phyloP scores from a whole-genome alignment of 2,888 invertebrate species.

The Volucella zonaria region DNA sequence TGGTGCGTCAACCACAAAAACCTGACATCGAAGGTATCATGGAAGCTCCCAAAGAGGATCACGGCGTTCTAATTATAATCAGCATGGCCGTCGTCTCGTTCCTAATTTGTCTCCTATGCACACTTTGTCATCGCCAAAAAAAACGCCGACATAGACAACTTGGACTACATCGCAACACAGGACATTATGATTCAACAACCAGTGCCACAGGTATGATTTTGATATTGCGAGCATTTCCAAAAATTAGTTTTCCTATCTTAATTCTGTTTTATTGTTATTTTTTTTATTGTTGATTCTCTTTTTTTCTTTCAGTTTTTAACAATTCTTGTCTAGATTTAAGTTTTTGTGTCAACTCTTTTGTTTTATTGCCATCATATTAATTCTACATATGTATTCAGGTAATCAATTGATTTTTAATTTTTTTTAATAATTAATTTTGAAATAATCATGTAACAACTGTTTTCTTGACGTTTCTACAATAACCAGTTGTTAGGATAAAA shows the following conservation, averaged over 20 bases:
- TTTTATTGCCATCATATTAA: not conserved
- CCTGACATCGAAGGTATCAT: conserved; percentile 80
- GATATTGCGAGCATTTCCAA: not conserved
- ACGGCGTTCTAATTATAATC: conserved; percentile 83
- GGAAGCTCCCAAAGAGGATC: conserved; percentile 83
- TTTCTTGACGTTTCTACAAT: too few relatives aligned
- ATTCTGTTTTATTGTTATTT: conserved; percentile 13
- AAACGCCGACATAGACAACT: conserved; percentile 83
- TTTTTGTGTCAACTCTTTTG: not conserved
- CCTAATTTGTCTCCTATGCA: conserved; percentile 84
- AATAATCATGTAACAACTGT: too few relatives aligned
- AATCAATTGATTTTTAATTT: not conserved
- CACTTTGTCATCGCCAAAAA: conserved; percentile 83
- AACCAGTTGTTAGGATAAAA: too few relatives aligned
- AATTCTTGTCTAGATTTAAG: conserved; percentile 21
- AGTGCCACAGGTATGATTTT: conserved; percentile 81
- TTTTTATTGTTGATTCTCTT: conserved; percentile 20
- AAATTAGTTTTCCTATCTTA: conserved; percentile 12
- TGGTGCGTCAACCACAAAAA: too few relatives aligned
- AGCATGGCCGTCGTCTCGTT: conserved; percentile 83
- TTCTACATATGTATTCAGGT: not conserved
- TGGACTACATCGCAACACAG: conserved; percentile 82
- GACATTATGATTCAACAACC: conserved; percentile 83
- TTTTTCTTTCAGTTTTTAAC: conserved; percentile 74
- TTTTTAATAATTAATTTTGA: too few relatives aligned